phyloP scores from a whole-genome alignment of 2,888 invertebrate species.

The Sicus ferrugineus region DNA sequence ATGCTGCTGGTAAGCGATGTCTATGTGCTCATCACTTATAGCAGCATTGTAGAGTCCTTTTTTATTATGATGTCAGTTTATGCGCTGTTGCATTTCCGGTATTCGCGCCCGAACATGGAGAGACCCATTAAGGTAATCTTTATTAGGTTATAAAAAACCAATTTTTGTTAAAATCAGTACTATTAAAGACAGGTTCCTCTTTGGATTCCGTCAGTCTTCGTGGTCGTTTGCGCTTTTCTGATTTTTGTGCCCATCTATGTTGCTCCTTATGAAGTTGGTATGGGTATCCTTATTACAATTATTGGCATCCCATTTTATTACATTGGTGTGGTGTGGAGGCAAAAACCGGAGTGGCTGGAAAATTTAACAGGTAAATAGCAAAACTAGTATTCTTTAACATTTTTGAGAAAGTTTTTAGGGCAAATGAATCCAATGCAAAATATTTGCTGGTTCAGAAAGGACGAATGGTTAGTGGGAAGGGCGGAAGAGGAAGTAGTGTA shows the following conservation, averaged over 20 bases:
- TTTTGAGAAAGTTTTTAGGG: too few species aligned
- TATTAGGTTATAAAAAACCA: neutral
- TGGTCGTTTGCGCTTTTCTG: conserved; percentile 78
- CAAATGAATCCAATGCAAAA: too few species aligned
- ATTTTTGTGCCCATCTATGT: conserved; percentile 81
- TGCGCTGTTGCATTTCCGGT: conserved; percentile 84
- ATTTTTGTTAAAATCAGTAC: conserved; percentile 4
- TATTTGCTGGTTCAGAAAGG: too few species aligned
- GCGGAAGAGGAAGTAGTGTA: too few species aligned
- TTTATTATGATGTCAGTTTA: conserved; percentile 88
- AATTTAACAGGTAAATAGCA: conserved; percentile 69
- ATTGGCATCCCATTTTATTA: conserved; percentile 85
- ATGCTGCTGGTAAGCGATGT: conserved; percentile 88
- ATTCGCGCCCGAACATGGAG: conserved; percentile 78
- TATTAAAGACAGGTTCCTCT: conserved; percentile 70
- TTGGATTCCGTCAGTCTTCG: conserved; percentile 80
- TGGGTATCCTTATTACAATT: conserved; percentile 80
- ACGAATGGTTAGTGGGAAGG: too few species aligned
- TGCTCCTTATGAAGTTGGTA: conserved; percentile 80
- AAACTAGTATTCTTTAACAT: too few species aligned
- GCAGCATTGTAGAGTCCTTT: conserved; percentile 90
- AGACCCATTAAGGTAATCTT: conserved; percentile 85
- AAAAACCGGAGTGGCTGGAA: conserved; percentile 71
- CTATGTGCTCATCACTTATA: conserved; percentile 87
- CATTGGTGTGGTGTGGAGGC: conserved; percentile 73